Conservation (phyloP, 1,140 invertebrate species). For the Pachypsylla venusta region DNA sequence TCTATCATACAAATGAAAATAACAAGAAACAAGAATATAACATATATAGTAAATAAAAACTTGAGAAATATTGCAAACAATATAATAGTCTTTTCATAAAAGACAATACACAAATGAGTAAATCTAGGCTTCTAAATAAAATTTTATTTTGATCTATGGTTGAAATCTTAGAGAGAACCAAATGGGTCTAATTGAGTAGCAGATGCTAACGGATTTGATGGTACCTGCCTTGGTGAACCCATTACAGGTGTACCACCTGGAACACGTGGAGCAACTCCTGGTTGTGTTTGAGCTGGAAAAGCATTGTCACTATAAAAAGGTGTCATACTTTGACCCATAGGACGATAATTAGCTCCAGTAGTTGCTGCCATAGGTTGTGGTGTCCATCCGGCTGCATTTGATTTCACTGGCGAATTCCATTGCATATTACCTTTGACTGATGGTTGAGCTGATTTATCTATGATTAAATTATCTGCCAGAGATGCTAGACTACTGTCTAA, state of each 20-base stretch:
- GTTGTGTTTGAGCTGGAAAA: neutral
- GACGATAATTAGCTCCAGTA: slow-evolving; percentile 65
- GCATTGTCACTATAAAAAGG: neutral
- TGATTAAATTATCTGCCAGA: slow-evolving; percentile 79
- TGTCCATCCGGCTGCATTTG: slow-evolving; percentile 51
- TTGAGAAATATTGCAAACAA: too few species aligned
- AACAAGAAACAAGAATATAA: too few species aligned
- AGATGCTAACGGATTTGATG: neutral
- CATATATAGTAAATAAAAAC: too few species aligned
- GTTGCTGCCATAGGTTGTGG: slow-evolving; percentile 73
- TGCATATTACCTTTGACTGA: slow-evolving; percentile 49
- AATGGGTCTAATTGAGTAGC: slow-evolving; percentile 7
- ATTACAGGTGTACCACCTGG: neutral
- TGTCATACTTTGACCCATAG: slow-evolving; percentile 40
- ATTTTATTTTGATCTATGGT: slow-evolving; percentile 6
- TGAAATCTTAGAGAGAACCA: neutral
- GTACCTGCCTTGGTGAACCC: neutral
- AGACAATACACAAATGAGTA: too few species aligned
- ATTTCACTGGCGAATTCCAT: slow-evolving; percentile 75
- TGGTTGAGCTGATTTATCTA: slow-evolving; percentile 61
- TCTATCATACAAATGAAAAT: too few species aligned
- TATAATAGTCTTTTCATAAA: too few species aligned
- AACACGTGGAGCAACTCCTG: slow-evolving; percentile 8
- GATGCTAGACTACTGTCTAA: slow-evolving; percentile 80
- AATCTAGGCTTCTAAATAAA: too few species aligned